Evolutionary conservation across 2,113 vertebrate genomes (phyloP), one percentile per base, ranked within the genome.

Genomic region (Megaptera novaeangliae): DNA sequence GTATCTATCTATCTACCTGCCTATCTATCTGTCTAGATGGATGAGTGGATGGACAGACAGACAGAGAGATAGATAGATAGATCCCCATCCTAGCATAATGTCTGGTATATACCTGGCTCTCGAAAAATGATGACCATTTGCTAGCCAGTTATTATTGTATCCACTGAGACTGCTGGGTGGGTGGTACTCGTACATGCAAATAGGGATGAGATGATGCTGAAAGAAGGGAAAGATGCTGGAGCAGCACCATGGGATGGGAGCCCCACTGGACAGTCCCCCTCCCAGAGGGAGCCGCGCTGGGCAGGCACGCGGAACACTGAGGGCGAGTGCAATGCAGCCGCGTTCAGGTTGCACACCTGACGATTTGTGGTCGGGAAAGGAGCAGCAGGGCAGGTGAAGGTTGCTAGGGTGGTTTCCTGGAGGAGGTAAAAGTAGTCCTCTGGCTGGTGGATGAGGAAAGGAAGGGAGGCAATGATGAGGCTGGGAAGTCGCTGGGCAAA

Each of bases 261-360:
- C 71, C 44, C 17, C 18, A 14, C 49, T 49, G 39, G 49, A 61
- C 13, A 23, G 29, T 31, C 12, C 8, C 13, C 18, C 31, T 55
- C 20, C 34, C 3, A 3, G 8, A 9, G 23, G 57, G 17, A 64
- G 23, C 34, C 1, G 3, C 10, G 49, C 3, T 14, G 34, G 8
- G 5, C 13, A 17, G n/a, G 34, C 69, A n/a, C 2, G 1, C 2
- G 8, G 39, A 29, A 9, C 6, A 52, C 4, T 25, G 36, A 59
- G 39, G 18, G 44, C 39, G 68, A 61, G 27, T 21, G 39, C 15
- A 1, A 13, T 0, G 3, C 15, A 78, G 20, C 41, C n/a, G 71
- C 29, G 15, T 10, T 59, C 23, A 29, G 64, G 11, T 66, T 91
- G 39, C 49, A 68, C 1, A 0, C 27, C 3, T 18, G 34, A 36